These are phyloP conservation scores for Colinus virginianus DNA, from an alignment of 2,113 vertebrate genomes.

Conservation along the genomic window DNA sequence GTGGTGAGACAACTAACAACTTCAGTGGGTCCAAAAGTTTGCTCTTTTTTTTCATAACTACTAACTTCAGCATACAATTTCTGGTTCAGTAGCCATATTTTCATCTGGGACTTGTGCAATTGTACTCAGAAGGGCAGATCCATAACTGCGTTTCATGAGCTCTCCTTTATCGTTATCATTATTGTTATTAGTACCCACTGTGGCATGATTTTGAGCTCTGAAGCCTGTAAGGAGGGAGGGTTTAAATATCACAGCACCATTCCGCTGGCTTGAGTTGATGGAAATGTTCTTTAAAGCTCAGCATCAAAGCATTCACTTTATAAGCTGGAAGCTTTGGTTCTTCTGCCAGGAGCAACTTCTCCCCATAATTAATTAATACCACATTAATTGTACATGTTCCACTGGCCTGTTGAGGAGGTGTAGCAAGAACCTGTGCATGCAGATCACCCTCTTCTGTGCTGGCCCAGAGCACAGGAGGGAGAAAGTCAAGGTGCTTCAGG, in stretches of 20 bases:
- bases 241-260: constrained; percentile 56
- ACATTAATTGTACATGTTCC: constrained; percentile 75
- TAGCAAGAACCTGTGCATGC: background rate
- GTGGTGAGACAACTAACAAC: background rate
- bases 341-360: constrained; percentile 62
- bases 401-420: background rate
- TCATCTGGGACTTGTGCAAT: background rate
- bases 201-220: background rate
- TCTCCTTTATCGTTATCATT: background rate
- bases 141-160: background rate
- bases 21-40: background rate
- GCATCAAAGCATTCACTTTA: constrained; percentile 76
- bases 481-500: background rate
- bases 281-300: constrained; percentile 72
- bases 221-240: background rate
- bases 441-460: background rate
- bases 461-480: background rate
- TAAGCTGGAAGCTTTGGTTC: constrained; percentile 72
- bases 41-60: background rate
- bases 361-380: constrained; percentile 72
- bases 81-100: background rate
- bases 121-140: background rate
- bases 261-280: constrained; percentile 59
- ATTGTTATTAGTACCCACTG: background rate
- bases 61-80: background rate